Percentiles rank a stretch among this genome's conserved stretches.
Evolutionary conservation across 2,888 invertebrate genomes (phyloP).

Genomic region (Volucella zonaria): DNA sequence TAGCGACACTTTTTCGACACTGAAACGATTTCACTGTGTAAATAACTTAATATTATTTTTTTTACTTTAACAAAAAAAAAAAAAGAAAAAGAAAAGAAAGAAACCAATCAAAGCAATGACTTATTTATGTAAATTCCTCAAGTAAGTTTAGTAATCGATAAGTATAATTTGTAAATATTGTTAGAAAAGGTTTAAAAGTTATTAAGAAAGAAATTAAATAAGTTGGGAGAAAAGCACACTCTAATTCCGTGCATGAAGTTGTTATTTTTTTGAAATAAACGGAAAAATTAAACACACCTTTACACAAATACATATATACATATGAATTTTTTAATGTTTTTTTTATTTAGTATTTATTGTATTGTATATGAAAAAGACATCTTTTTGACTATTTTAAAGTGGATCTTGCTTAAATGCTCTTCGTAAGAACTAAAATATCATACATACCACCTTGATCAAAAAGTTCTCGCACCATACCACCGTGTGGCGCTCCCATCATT

Average conservation of each 20-base stretch:
- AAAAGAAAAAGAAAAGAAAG: neutral
- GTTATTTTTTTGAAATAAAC: neutral
- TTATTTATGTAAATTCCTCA: conserved; percentile 61
- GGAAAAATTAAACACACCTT: too few species aligned
- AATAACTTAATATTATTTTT: conserved; percentile 52
- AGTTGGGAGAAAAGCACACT: conserved; percentile 40
- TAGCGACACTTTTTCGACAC: conserved; percentile 37
- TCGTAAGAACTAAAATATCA: too few species aligned
- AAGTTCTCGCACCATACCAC: too few species aligned
- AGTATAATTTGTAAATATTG: conserved; percentile 66
- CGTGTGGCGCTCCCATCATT: too few species aligned
- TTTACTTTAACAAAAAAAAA: conserved; percentile 24
- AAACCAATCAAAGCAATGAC: conserved; percentile 46
- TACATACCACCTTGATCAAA: too few species aligned
- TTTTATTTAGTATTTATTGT: too few species aligned
- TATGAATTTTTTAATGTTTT: too few species aligned
- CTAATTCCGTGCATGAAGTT: neutral
- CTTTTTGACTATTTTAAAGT: too few species aligned
- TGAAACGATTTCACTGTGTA: conserved; percentile 58
- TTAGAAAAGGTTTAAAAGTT: conserved; percentile 16
- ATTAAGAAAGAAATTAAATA: conserved; percentile 22
- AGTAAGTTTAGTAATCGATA: conserved; percentile 51
- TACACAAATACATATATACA: too few species aligned
- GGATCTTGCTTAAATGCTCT: too few species aligned
- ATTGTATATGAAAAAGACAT: too few species aligned